Base-by-base conservation (phyloP, 2,113 vertebrate genomes). In the Chloroceryle aenea region DNA sequence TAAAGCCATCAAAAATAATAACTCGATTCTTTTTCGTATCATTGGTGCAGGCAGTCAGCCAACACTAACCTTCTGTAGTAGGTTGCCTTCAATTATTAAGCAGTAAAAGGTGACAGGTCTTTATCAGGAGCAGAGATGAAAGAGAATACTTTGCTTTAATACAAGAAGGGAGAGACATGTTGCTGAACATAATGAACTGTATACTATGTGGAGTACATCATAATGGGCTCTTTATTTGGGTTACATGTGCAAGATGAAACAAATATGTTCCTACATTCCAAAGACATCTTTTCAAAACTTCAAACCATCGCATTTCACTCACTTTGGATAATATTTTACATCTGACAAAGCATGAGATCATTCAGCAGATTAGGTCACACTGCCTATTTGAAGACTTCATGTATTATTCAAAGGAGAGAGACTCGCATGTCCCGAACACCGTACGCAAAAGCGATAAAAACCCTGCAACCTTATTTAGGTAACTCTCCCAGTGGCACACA, bases 11-110 rank as follows among this genome's bases (percentile, higher is more conserved):
- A 92, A 91, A 96, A 96, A 93, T 80, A 95, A 82, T 81, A 92
- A 93, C 83, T 90, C 3, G 59, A 72, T 91, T 91, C 79, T 93
- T 67, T 92, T 93, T 92, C 61, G 19, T 76, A 59, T 93, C 93
- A 90, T 74, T 89, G 82, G 85, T 89, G 84, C 90, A 96, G 91
- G 93, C 93, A 95, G 90, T n/a, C 79, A 73, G 96, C 81, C 87
- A 87, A 85, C 80, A 91, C 73, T 87, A 94, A 91, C 68, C 89
- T 90, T 96, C 90, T 86, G 78, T 85, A 93, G 85, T 64, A 93
- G 91, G 89, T 74, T 95, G 93, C 56, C 77, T 95, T 97, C 92
- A 97, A 97, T 97, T 97, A 97, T 97, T 97, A 94, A 97, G 88
- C 91, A 94, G 91, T 32, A 82, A 93, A 89, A 97, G 93, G 95